Conservation (phyloP, 2,888 invertebrate species). For the Coenonympha glycerion region DNA sequence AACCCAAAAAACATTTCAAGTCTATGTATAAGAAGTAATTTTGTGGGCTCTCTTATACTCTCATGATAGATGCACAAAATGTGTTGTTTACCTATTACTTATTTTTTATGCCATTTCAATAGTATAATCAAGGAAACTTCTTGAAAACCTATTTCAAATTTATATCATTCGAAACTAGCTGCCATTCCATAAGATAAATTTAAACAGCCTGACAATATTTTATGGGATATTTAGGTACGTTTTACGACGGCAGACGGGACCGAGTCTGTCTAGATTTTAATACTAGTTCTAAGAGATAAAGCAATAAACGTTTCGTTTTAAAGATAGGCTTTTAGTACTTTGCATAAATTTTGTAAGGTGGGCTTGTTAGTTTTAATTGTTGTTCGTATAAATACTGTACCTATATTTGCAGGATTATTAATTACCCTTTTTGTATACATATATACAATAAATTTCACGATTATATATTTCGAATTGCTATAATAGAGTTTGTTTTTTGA, state of each 20-base stretch:
- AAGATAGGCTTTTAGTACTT: slow-evolving; percentile 24
- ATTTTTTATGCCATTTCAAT: background rate
- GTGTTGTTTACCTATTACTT: no score
- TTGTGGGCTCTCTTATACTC: no score
- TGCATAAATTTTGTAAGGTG: slow-evolving; percentile 22
- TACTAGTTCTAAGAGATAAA: slow-evolving; percentile 29
- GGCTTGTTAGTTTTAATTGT: slow-evolving; percentile 11
- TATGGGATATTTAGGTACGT: slow-evolving; percentile 71
- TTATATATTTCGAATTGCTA: no score
- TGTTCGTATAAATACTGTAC: no score
- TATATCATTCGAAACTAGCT: slow-evolving; percentile 28
- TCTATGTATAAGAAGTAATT: no score
- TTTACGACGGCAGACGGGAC: slow-evolving; percentile 68
- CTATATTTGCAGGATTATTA: background rate
- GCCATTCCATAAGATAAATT: slow-evolving; percentile 56
- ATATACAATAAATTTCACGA: background rate
- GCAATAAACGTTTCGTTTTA: slow-evolving; percentile 29
- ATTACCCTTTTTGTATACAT: background rate
- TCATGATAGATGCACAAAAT: no score
- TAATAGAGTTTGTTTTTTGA: no score
- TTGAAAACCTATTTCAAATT: slow-evolving; percentile 7
- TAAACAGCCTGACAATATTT: slow-evolving; percentile 73
- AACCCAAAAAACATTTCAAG: no score
- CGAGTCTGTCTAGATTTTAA: slow-evolving; percentile 68
- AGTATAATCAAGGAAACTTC: background rate